phyloP scores from a whole-genome alignment of 1,140 invertebrate genomes.

The Ephestia elutella region DNA sequence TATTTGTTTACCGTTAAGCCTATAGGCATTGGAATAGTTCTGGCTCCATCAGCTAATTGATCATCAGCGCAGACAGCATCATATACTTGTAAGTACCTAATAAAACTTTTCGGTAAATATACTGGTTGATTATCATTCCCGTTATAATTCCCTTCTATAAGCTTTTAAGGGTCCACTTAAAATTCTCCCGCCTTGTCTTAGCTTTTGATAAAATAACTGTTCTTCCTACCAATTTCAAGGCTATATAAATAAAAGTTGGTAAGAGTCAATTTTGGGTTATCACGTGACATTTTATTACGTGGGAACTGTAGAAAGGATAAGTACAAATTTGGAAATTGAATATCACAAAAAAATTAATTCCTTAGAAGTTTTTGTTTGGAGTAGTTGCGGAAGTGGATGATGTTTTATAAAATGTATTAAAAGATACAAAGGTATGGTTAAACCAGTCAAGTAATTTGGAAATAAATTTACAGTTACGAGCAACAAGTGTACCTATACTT shows the following conservation, averaged over 20 bases:
- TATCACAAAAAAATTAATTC: too few relatives aligned
- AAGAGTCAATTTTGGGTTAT: neutral
- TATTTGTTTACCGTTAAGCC: slow-evolving; percentile 21
- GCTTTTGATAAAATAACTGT: slow-evolving; percentile 12
- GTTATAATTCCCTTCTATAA: slow-evolving; percentile 14
- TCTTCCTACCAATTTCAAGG: slow-evolving; percentile 6
- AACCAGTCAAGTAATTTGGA: too few relatives aligned
- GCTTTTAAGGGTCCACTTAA: slow-evolving; percentile 12
- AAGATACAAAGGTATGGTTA: too few relatives aligned
- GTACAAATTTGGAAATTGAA: too few relatives aligned
- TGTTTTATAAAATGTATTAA: too few relatives aligned
- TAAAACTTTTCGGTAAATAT: slow-evolving; percentile 16
- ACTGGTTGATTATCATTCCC: slow-evolving; percentile 22
- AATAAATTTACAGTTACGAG: too few relatives aligned
- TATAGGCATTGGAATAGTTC: slow-evolving; percentile 14
- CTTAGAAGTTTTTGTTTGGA: too few relatives aligned
- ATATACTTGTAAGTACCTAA: slow-evolving; percentile 17
- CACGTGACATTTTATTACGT: neutral
- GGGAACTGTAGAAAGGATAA: neutral
- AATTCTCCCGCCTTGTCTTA: slow-evolving; percentile 7
- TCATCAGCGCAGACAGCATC: slow-evolving; percentile 21
- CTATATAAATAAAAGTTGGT: neutral
- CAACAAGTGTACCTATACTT: too few relatives aligned
- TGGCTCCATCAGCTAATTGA: slow-evolving; percentile 27
- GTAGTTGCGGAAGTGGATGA: too few relatives aligned